These are phyloP conservation scores for Strigops habroptila DNA, from an alignment of 2,113 vertebrate genomes.

Conservation along the genomic window DNA sequence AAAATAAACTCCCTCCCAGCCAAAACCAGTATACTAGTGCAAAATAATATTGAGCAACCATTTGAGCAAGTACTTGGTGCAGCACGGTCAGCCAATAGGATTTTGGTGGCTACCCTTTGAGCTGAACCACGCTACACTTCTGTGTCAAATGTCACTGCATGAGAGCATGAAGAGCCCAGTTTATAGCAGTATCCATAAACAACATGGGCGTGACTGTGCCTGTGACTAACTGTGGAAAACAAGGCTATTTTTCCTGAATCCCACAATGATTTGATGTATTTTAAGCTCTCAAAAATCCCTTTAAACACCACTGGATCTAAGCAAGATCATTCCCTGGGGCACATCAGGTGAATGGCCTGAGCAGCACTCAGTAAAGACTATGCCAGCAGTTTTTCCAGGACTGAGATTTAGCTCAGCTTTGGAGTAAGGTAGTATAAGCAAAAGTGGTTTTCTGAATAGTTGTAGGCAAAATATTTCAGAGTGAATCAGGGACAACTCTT, in stretches of 20 bases:
- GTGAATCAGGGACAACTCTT: neutral
- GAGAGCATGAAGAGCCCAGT: neutral
- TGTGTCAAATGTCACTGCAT: fast-evolving
- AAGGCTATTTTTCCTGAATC: neutral
- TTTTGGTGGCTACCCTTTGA: neutral
- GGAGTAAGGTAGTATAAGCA: neutral
- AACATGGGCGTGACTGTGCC: fast-evolving
- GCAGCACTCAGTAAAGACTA: neutral
- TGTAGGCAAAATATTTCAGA: neutral
- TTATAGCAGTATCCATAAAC: fast-evolving
- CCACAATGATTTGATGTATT: neutral
- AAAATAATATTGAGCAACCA: fast-evolving
- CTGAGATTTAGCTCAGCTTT: neutral
- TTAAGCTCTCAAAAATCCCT: neutral
- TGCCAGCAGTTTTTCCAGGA: neutral
- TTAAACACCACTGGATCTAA: neutral
- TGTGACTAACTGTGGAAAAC: neutral
- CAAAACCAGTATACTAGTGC: neutral
- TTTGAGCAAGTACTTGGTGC: fast-evolving
- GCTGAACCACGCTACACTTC: fast-evolving
- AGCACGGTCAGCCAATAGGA: fast-evolving
- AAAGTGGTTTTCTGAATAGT: neutral
- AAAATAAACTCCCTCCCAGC: too few relatives aligned
- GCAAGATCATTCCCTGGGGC: neutral
- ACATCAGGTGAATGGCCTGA: neutral